phyloP scores from a whole-genome alignment of 2,888 invertebrate genomes.

The Steinernema hermaphroditum region DNA sequence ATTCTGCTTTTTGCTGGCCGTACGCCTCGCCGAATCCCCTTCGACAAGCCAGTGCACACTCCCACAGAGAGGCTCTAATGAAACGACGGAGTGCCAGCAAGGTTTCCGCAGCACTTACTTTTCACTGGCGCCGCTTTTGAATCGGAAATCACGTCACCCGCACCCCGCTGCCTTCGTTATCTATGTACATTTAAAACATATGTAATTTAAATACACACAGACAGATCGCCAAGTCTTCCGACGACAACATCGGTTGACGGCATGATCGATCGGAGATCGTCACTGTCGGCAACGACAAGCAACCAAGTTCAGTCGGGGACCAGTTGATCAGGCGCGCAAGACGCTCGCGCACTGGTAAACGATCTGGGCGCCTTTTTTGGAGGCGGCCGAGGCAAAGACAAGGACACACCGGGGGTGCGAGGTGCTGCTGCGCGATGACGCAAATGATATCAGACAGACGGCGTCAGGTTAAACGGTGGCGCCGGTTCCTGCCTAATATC shows the following conservation, averaged over 20 bases:
- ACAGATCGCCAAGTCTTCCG: too few relatives aligned
- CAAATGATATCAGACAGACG: constrained; percentile 9
- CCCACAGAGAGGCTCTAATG: too few relatives aligned
- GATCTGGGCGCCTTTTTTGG: constrained; percentile 10
- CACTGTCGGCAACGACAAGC: too few relatives aligned
- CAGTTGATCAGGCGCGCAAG: not conserved
- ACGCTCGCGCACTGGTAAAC: not conserved
- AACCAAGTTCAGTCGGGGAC: not conserved
- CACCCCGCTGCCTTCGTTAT: not conserved
- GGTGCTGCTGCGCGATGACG: not conserved
- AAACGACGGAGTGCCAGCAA: too few relatives aligned
- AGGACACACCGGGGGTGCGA: not conserved
- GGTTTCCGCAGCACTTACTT: too few relatives aligned
- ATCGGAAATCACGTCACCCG: constrained; percentile 1
- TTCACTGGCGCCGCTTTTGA: too few relatives aligned
- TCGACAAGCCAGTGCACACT: too few relatives aligned
- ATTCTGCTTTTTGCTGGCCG: too few relatives aligned
- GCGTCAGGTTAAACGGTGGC: not conserved
- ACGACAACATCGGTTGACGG: too few relatives aligned
- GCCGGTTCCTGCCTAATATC: constrained; percentile 6
- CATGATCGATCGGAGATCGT: too few relatives aligned
- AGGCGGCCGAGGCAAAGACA: not conserved
- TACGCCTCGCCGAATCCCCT: too few relatives aligned
- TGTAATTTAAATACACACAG: not conserved
- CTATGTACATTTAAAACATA: constrained; percentile 8